Evolutionary conservation across 2,888 invertebrate species (phyloP).

Genomic region (Drosophila leonis): DNA sequence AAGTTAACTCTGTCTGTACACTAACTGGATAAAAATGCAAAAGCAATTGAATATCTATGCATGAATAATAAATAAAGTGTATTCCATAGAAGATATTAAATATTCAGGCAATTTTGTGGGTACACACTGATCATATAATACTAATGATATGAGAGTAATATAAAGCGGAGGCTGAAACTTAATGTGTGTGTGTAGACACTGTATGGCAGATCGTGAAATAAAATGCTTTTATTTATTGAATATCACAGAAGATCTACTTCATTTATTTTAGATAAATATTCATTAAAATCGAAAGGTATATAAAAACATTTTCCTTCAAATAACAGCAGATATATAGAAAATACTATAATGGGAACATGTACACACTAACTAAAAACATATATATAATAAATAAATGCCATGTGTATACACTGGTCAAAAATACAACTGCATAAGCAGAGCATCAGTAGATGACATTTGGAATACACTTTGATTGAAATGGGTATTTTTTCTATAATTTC

Average conservation of each 20-base stretch:
- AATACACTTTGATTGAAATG: background rate
- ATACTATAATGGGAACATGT: too few relatives aligned
- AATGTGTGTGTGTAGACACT: background rate
- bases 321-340: too few relatives aligned
- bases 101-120: background rate
- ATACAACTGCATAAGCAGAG: background rate
- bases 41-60: background rate
- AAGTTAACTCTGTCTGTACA: conserved; percentile 33
- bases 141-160: background rate
- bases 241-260: background rate
- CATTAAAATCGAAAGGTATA: background rate
- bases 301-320: too few relatives aligned
- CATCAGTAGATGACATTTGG: background rate
- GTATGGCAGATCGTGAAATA: background rate
- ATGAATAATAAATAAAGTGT: background rate
- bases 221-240: background rate
- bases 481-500: background rate
- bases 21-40: conserved; percentile 31
- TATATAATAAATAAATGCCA: too few relatives aligned
- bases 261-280: background rate
- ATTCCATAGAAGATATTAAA: background rate
- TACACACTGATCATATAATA: background rate
- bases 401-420: background rate
- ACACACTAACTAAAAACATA: too few relatives aligned
- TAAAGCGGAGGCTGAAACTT: too few relatives aligned